Conservation (phyloP, 2,797 vertebrate species). For the Arrhamphus sclerolepis region DNA sequence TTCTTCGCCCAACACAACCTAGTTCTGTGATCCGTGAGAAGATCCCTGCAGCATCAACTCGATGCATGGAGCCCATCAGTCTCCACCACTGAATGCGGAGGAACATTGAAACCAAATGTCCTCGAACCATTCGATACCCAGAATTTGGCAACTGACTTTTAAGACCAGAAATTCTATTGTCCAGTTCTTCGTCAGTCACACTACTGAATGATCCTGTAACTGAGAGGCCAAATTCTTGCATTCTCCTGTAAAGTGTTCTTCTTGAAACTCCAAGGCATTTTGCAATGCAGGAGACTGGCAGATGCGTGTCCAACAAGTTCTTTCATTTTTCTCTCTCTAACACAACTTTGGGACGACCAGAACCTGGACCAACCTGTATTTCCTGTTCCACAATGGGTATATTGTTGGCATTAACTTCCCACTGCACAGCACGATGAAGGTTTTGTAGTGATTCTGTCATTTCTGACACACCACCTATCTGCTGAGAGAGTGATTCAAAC, state of each 20-base stretch:
- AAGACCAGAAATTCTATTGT: neutral
- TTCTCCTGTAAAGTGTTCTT: conserved; percentile 11
- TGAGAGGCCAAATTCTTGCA: conserved; percentile 11
- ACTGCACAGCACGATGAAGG: conserved; percentile 2
- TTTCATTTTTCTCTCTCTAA: neutral
- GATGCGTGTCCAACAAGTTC: conserved; percentile 6
- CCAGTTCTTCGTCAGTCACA: conserved; percentile 2
- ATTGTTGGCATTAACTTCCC: neutral
- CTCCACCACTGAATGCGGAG: no score
- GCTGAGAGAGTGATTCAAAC: neutral
- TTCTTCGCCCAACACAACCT: no score
- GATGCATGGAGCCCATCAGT: no score
- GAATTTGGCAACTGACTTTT: no score
- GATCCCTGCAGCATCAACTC: no score
- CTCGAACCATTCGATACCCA: no score
- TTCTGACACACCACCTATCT: neutral
- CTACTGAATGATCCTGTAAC: conserved; percentile 1
- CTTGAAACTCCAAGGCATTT: conserved; percentile 12
- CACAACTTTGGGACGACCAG: neutral
- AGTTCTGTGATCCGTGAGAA: no score
- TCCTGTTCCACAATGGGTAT: neutral
- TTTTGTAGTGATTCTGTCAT: conserved; percentile 1
- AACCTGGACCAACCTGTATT: neutral
- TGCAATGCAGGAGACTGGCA: conserved; percentile 4
- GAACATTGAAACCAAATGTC: no score